Percentiles rank a stretch among this genome's conserved stretches.
phyloP scores from a whole-genome alignment of 2,888 invertebrate genomes.

The Eulithis testata region DNA sequence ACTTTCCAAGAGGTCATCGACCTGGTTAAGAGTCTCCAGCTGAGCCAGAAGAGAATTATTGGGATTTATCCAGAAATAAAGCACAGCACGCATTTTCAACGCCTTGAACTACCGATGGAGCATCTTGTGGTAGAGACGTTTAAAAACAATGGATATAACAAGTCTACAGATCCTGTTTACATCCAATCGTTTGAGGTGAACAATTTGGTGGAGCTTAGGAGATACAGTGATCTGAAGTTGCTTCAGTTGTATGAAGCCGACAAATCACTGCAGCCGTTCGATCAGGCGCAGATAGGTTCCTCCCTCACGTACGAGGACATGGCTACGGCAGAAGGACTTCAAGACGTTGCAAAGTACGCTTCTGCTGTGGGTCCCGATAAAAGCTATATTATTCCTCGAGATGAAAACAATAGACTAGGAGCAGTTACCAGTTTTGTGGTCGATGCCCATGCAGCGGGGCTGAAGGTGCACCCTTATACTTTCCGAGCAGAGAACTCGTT shows the following conservation, averaged over 20 bases:
- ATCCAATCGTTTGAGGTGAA: conserved; percentile 76
- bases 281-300: conserved; percentile 57
- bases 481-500: conserved; percentile 50
- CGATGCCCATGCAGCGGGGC: conserved; percentile 66
- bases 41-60: conserved; percentile 64
- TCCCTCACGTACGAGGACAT: conserved; percentile 65
- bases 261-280: conserved; percentile 56
- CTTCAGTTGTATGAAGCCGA: conserved; percentile 62
- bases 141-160: conserved; percentile 64
- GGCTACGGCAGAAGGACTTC: conserved; percentile 67
- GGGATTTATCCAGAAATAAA: conserved; percentile 77
- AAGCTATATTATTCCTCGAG: conserved; percentile 69
- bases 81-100: conserved; percentile 65
- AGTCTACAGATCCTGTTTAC: conserved; percentile 61
- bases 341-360: conserved; percentile 69
- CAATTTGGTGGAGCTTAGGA: conserved; percentile 68
- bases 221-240: conserved; percentile 62
- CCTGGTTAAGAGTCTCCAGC: conserved; percentile 64
- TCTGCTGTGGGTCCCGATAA: conserved; percentile 73
- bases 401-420: conserved; percentile 57
- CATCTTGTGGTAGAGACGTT: conserved; percentile 62
- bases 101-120: conserved; percentile 66
- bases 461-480: conserved; percentile 74
- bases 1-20: conserved; percentile 75
- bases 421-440: conserved; percentile 62